These are phyloP conservation scores for Semicossyphus pulcher DNA, from an alignment of 2,113 vertebrate genomes.

Conservation along the genomic window DNA sequence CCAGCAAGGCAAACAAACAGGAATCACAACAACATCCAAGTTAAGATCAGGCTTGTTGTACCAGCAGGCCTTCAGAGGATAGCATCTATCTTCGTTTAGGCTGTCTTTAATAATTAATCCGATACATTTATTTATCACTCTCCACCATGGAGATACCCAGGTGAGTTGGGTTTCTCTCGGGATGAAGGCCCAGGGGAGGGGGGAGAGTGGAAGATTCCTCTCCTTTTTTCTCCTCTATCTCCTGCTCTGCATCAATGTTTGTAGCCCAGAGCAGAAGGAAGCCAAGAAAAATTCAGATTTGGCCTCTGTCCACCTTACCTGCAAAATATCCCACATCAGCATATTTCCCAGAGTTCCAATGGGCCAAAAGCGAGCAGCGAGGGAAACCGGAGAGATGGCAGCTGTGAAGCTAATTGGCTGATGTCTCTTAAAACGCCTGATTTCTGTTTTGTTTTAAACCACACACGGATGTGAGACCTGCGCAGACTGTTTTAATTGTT, in stretches of 20 bases:
- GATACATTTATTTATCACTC: constrained; percentile 77
- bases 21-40: constrained; percentile 61
- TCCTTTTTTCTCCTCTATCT: constrained; percentile 46
- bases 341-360: constrained; percentile 66
- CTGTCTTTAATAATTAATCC: constrained; percentile 83
- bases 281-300: constrained; percentile 61
- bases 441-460: constrained; percentile 54
- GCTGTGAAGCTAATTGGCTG: constrained; percentile 47
- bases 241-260: constrained; percentile 66
- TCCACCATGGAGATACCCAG: constrained; percentile 70
- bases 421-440: constrained; percentile 40
- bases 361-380: constrained; percentile 44
- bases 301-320: constrained; percentile 80
- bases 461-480: constrained; percentile 8
- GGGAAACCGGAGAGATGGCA: constrained; percentile 3
- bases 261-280: constrained; percentile 74
- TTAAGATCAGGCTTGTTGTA: constrained; percentile 47
- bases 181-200: constrained; percentile 61
- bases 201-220: constrained; percentile 61
- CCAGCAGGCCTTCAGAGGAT: constrained; percentile 65
- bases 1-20: constrained; percentile 64
- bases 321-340: constrained; percentile 72
- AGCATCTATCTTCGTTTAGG: constrained; percentile 76
- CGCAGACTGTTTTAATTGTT: constrained; percentile 16
- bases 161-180: constrained; percentile 73